Conservation (phyloP, 2,113 vertebrate genomes). For the Aramus guarauna region DNA sequence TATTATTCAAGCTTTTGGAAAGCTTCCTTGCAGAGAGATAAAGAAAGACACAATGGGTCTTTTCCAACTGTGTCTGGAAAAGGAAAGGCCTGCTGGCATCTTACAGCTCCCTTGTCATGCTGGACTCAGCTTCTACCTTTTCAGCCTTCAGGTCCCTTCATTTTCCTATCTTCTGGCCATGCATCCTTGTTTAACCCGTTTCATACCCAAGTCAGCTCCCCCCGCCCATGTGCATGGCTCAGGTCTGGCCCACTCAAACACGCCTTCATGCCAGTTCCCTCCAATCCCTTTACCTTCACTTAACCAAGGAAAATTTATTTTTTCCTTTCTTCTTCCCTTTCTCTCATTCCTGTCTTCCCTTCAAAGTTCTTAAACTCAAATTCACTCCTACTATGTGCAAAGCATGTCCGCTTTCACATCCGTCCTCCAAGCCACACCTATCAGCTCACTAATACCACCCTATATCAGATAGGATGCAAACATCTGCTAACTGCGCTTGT, state of each 20-base stretch:
- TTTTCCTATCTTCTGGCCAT: neutral
- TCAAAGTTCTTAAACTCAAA: neutral
- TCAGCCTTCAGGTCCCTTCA: neutral
- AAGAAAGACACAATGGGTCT: neutral
- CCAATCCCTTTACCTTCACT: neutral
- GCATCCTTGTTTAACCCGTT: neutral
- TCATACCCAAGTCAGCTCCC: neutral
- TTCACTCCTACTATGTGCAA: neutral
- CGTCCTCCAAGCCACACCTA: neutral
- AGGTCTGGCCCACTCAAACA: neutral
- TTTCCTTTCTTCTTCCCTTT: neutral
- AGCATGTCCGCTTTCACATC: neutral
- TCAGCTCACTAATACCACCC: neutral
- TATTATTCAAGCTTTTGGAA: constrained; percentile 53
- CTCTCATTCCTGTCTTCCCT: neutral
- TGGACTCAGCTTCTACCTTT: neutral
- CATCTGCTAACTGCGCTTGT: neutral
- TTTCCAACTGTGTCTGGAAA: neutral
- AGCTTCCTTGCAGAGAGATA: constrained; percentile 10
- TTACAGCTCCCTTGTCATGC: neutral
- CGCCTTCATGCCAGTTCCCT: neutral
- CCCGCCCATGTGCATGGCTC: neutral
- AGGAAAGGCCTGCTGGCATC: neutral
- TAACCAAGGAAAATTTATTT: neutral
- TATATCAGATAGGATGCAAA: neutral